These are phyloP conservation scores for Sialis fuliginosa DNA, from an alignment of 2,888 invertebrate genomes.

Conservation along the genomic window DNA sequence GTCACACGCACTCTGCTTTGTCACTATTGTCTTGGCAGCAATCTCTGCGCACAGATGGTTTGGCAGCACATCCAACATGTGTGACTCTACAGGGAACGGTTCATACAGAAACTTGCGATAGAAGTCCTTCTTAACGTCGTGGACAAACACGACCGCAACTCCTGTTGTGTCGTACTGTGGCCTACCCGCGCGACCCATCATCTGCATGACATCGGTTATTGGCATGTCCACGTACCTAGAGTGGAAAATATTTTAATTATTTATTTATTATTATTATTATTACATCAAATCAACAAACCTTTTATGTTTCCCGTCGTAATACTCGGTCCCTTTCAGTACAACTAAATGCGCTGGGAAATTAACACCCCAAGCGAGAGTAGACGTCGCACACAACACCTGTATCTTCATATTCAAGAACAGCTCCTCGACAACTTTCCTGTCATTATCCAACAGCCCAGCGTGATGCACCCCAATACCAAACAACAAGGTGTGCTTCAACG, in stretches of 20 bases:
- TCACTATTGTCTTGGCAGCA: constrained; percentile 86
- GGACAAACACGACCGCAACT: constrained; percentile 74
- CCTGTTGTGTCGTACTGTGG: constrained; percentile 94
- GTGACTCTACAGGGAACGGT: constrained; percentile 98
- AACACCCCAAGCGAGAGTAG: constrained; percentile 98
- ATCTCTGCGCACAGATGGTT: constrained; percentile 97
- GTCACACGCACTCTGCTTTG: constrained; percentile 83
- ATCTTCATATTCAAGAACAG: constrained; percentile 89
- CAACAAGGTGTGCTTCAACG: constrained; percentile 80
- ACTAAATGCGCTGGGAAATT: constrained; percentile 98
- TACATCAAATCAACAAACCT: constrained; percentile 22
- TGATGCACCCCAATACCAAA: constrained; percentile 99
- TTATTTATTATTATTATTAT: no score
- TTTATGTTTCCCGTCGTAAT: constrained; percentile 90
- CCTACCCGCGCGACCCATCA: constrained; percentile 98
- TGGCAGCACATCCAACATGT: constrained; percentile 71
- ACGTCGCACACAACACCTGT: constrained; percentile 90
- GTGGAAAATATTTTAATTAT: no score
- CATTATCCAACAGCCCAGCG: constrained; percentile 87
- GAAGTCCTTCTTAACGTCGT: constrained; percentile 95
- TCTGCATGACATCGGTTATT: constrained; percentile 97
- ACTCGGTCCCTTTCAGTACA: constrained; percentile 96
- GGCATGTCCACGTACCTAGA: constrained; percentile 89
- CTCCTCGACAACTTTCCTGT: constrained; percentile 82
- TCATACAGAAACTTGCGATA: constrained; percentile 98